Conservation (phyloP, 2,888 invertebrate species). For the Neoitamus cyanurus region DNA sequence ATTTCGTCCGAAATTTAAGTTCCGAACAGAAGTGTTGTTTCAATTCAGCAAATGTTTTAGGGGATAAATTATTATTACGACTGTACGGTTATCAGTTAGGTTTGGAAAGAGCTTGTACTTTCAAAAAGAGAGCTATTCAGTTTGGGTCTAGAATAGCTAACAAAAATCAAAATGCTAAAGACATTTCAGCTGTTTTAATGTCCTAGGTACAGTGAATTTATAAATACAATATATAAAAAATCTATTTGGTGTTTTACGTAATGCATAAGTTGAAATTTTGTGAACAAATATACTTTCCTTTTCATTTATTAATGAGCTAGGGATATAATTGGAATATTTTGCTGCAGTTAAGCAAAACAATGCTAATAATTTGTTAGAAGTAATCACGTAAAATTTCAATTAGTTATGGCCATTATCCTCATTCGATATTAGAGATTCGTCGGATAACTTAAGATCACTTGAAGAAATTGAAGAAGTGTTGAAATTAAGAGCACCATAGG, state of each 20-base stretch:
- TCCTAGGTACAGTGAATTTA: neutral
- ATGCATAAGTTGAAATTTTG: neutral
- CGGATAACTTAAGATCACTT: neutral
- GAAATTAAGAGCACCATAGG: neutral
- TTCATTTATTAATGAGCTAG: neutral
- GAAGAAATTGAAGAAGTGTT: neutral
- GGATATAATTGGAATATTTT: neutral
- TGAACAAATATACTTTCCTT: neutral
- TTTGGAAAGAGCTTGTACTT: constrained; percentile 71
- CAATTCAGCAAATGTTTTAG: constrained; percentile 75
- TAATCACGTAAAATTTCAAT: neutral
- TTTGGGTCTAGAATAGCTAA: constrained; percentile 97
- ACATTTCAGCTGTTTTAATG: neutral
- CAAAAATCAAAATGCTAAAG: constrained; percentile 86
- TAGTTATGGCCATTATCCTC: neutral
- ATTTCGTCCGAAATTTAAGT: constrained; percentile 73
- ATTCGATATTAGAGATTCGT: neutral
- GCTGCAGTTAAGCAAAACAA: neutral
- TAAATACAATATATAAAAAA: neutral
- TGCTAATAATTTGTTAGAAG: neutral
- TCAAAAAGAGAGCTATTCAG: constrained; percentile 95
- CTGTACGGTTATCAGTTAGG: constrained; percentile 77
- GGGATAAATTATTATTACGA: constrained; percentile 93
- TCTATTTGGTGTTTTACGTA: neutral
- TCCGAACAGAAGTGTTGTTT: constrained; percentile 72